Base-by-base conservation (phyloP, 2,113 vertebrate genomes). In the Saccopteryx bilineata region DNA sequence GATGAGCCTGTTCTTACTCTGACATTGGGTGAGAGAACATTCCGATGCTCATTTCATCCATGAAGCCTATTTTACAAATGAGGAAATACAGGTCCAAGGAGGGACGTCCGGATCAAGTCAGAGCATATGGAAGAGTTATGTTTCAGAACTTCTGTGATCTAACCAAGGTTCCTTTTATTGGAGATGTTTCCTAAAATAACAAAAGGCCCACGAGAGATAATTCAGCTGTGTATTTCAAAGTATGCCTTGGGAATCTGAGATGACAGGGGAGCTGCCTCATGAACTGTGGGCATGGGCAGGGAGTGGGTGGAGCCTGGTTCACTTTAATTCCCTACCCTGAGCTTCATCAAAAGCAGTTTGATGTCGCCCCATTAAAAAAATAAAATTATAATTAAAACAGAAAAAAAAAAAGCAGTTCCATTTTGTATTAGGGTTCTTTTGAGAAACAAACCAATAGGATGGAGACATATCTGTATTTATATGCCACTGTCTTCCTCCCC, bases 31-130 rank as follows among this genome's bases (percentile, higher is more conserved):
- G 7, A 17, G 21, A 92, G 46, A 24, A 90, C 23, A 90, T 90
- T 93, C 23, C 66, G 31, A 33, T 61, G 6, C 8, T 31, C 19
- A 60, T 74, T 71, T 85, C 46, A 68, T 46, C 50, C 26, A 68
- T 33, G 61, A 72, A 24, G n/a, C 14, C 87, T 66, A 48, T 91
- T 83, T 96, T 93, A 69, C 72, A 75, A 56, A 60, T 46, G 11
- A 76, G 26, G 7, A 86, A 68, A 39, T 33, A 72, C 60, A 94
- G 24, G n/a, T 68, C 74, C 58, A 28, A 28, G 28, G 28, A 48
- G 58, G 31, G 18, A 52, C 60, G 46, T 56, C 54, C 31, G 15
- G 12, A 88, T 13, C 52, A 61, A 83, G 58, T 92, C 68, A 90
- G 87, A 71, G 63, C 7, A 56, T 52, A 33, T 4, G 19, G 68